Base-by-base conservation (phyloP, 2,113 vertebrate genomes). In the Oreochromis niloticus region DNA sequence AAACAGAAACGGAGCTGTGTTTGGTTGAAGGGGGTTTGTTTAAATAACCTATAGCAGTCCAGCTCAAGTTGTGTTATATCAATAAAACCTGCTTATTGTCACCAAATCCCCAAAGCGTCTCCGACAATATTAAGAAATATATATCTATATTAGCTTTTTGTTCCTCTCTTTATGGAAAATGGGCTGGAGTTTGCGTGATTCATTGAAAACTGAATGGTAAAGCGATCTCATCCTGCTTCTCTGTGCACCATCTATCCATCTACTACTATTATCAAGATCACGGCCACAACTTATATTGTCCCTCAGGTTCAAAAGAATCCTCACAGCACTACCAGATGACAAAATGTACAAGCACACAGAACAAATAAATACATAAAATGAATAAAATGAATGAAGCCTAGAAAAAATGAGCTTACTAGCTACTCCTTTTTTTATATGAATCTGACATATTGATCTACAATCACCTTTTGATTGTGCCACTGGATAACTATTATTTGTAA, bases 21-120 rank as follows among this genome's bases (percentile, higher is more conserved):
- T 90, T 88, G 88, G 56, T 85, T 87, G 73, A 27, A 87, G 68
- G 87, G 82, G 89, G 82, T 75, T 83, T 96, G 92, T 96, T 94
- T 94, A 90, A 92, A 90, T 95, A 95, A 96, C 94, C 96, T 94
- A 83, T 71, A 22, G 34, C 87, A 78, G 82, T 81, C n/a, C 46
- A 83, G 84, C 91, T 92, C 87, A 54, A 91, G 61, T 84, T 71
- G 78, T 57, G 82, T 41, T 78, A 68, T 30, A 86, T 73, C 86
- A 96, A 95, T 93, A 95, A 95, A 91, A 50, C 52, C 83, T 79
- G 88, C 81, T 92, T 96, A 94, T 93, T 95, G 91, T 94, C 93
- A 83, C 71, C 54, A 92, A 95, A 96, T 91, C 94, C 88, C 85
- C 39, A 17, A 81, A 84, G 90, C 86, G 93, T 94, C 83, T 93